Conservation (phyloP, 2,797 vertebrate genomes). For the Hoplostethus atlanticus region DNA sequence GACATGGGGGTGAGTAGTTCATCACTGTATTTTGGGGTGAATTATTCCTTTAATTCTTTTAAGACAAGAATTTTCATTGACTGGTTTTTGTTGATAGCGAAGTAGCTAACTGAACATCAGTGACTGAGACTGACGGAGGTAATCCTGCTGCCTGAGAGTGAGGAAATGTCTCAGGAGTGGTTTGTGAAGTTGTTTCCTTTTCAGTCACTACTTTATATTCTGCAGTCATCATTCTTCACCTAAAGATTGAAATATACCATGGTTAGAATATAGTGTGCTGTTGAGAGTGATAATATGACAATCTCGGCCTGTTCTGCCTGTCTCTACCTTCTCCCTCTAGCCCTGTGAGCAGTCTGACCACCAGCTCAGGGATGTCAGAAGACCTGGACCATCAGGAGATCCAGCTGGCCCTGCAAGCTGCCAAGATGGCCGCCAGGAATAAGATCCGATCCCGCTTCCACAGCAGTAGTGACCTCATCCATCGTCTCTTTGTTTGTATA, state of each 20-base stretch:
- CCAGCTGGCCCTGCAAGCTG: constrained; percentile 86
- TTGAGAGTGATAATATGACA: not conserved
- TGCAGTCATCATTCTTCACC: not conserved
- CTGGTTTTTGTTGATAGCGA: not conserved
- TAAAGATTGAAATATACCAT: constrained; percentile 9
- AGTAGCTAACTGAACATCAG: not conserved
- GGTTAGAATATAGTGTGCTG: not conserved
- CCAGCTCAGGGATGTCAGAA: constrained; percentile 88
- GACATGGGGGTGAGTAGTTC: too few relatives aligned
- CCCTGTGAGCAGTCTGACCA: constrained; percentile 86
- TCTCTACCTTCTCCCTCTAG: constrained; percentile 50
- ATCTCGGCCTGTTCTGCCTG: not conserved
- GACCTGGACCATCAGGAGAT: constrained; percentile 87
- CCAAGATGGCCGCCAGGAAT: constrained; percentile 89
- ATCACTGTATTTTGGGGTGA: too few relatives aligned
- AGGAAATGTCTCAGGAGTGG: not conserved
- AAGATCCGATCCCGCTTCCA: constrained; percentile 97
- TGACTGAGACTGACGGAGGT: not conserved
- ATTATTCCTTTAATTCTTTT: not conserved
- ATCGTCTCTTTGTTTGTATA: constrained; percentile 98
- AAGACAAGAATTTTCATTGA: not conserved
- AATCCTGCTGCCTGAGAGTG: not conserved
- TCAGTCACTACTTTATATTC: too few relatives aligned
- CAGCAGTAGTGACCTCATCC: constrained; percentile 96
- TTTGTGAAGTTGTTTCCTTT: not conserved